These are phyloP conservation scores for Arion vulgaris DNA, from an alignment of 1,140 invertebrate genomes.

Conservation along the genomic window DNA sequence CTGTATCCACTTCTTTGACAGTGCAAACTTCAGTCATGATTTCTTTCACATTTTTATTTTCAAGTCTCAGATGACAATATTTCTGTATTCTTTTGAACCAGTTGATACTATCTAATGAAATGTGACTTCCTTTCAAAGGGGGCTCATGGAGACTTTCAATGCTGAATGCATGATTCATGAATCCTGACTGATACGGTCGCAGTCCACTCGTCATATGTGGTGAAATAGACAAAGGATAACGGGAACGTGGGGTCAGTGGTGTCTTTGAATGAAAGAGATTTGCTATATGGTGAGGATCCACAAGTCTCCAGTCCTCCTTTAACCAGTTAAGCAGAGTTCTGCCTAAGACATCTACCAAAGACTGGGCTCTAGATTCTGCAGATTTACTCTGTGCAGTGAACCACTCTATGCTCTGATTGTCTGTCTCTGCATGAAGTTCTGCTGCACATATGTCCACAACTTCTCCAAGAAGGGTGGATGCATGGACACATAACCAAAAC, in stretches of 20 bases:
- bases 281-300: slow-evolving; percentile 60
- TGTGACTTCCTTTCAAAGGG: slow-evolving; percentile 17
- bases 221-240: slow-evolving; percentile 49
- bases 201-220: slow-evolving; percentile 40
- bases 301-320: slow-evolving; percentile 61
- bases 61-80: slow-evolving; percentile 63
- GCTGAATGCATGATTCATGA: slow-evolving; percentile 55
- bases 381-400: slow-evolving; percentile 54
- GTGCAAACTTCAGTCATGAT: slow-evolving; percentile 51
- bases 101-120: slow-evolving; percentile 47
- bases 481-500: slow-evolving; percentile 67
- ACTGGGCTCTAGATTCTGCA: slow-evolving; percentile 53
- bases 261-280: slow-evolving; percentile 56
- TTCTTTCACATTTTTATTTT: slow-evolving; percentile 58
- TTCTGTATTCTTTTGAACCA: slow-evolving; percentile 64
- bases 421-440: slow-evolving; percentile 54
- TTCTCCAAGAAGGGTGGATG: slow-evolving; percentile 61
- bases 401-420: slow-evolving; percentile 63
- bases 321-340: slow-evolving; percentile 65
- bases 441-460: slow-evolving; percentile 59
- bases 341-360: slow-evolving; percentile 61
- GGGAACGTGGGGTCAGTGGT: slow-evolving; percentile 48
- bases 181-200: slow-evolving; percentile 52
- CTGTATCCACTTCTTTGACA: slow-evolving; percentile 41
- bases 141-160: slow-evolving; percentile 52